These are phyloP conservation scores for Penaeus chinensis DNA, from an alignment of 1,140 invertebrate genomes.

Conservation along the genomic window DNA sequence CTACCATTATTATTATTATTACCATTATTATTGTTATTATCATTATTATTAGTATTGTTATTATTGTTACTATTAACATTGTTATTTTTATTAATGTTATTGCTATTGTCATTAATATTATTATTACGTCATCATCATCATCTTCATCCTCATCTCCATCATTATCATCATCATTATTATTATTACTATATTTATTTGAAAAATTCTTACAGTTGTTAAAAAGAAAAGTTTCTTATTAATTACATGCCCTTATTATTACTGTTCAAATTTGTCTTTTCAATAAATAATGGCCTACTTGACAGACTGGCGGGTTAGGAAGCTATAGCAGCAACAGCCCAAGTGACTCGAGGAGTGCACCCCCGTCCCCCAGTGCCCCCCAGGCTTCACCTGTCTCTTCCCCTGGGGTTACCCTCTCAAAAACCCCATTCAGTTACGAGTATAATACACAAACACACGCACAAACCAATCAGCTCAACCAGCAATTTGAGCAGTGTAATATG, in stretches of 20 bases:
- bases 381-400: slow-evolving; percentile 50
- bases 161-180: too few species aligned
- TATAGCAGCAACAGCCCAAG: slow-evolving; percentile 57
- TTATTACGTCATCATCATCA: too few species aligned
- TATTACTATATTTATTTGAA: too few species aligned
- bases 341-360: slow-evolving; percentile 53
- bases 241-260: background rate
- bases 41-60: too few species aligned
- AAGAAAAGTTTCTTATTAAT: too few species aligned
- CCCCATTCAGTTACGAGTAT: slow-evolving; percentile 53
- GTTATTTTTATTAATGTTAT: too few species aligned
- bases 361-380: slow-evolving; percentile 53
- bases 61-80: too few species aligned
- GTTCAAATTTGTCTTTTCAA: background rate
- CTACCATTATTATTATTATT: too few species aligned
- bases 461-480: slow-evolving; percentile 57
- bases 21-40: too few species aligned
- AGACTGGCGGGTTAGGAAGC: slow-evolving; percentile 51
- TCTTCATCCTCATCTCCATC: too few species aligned
- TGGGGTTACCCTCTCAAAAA: slow-evolving; percentile 42
- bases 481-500: slow-evolving; percentile 57
- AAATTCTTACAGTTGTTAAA: too few species aligned
- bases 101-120: too few species aligned
- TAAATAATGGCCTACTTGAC: background rate
- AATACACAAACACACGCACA: slow-evolving; percentile 46